Evolutionary conservation across 2,113 vertebrate genomes (phyloP), one percentile per base, ranked within the genome.

Genomic region (Ammodytes dubius): DNA sequence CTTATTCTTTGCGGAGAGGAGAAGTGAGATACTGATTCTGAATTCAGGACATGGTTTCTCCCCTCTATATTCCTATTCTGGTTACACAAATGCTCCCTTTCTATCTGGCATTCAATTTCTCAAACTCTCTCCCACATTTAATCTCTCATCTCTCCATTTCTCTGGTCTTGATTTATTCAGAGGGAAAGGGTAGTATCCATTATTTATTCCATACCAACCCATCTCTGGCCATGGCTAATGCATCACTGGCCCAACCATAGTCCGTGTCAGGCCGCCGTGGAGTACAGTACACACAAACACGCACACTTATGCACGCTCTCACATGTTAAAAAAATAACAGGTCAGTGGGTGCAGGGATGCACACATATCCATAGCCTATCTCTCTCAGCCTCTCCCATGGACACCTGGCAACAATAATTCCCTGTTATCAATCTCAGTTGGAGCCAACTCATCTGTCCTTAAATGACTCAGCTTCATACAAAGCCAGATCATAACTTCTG

Each of bases 111-210:
- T 87, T 89, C 73, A 81, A 79, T 79, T 87, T 87, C 85, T 87
- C 83, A 74, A 74, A 66, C 83, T 86, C 89, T 81, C 87, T 82
- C 68, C 79, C 84, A 88, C 81, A 85, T 87, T 82, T 89, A 71
- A 82, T 93, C 85, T 87, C 81, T 70, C 81, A 70, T 77, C 87
- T 90, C 86, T 93, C 87, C 87, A 78, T 91, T 89, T 90, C 60
- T 88, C 81, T 87, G 77, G 89, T 93, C 88, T 89, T 94, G 85
- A 93, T 92, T 95, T 94, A 93, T 93, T 92, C 90, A 93, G 87
- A 90, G 82, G 89, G 64, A 85, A 88, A 88, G 82, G 92, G 87
- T 90, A 84, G 89, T 90, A 94, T 94, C 89, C 85, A 93, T 95
- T 95, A 94, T 94, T 94, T 93, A 93, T 91, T 89, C 89, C 87